A percentile compares a stretch with the other conserved stretches of the same genome.
These are phyloP conservation scores for Phacellophora camtschatica DNA, from an alignment of 30 jellyfish, hydroid and myxozoan genomes.

Conservation along the genomic window DNA sequence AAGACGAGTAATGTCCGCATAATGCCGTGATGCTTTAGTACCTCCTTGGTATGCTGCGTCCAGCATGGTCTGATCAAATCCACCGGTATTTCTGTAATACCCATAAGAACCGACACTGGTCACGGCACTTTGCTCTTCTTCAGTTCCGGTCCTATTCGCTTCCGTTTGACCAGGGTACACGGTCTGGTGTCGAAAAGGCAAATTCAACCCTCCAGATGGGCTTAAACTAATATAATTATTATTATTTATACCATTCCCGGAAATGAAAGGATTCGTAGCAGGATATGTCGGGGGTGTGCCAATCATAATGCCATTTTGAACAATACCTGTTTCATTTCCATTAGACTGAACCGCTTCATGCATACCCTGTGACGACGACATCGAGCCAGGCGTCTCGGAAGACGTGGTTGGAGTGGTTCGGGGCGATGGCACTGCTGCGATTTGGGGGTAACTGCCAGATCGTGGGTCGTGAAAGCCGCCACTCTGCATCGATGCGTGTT, in stretches of 20 bases:
- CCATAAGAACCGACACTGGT: slow-evolving; percentile 74
- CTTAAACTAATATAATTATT: slow-evolving; percentile 87
- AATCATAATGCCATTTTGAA: slow-evolving; percentile 70
- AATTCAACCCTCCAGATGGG: slow-evolving; percentile 88
- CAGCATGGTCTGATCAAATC: slow-evolving; percentile 57
- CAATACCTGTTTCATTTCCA: slow-evolving; percentile 58
- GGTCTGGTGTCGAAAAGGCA: slow-evolving; percentile 89
- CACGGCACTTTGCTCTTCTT: slow-evolving; percentile 66
- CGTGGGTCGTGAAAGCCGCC: slow-evolving; percentile 91
- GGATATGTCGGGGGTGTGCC: slow-evolving; percentile 77
- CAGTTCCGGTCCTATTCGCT: slow-evolving; percentile 46
- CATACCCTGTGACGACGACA: slow-evolving; percentile 64
- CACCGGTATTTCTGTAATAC: slow-evolving; percentile 76
- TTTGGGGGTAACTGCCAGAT: slow-evolving; percentile 46
- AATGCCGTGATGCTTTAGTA: slow-evolving; percentile 12
- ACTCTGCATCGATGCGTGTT: slow-evolving; percentile 46
- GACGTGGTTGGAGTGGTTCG: slow-evolving; percentile 69
- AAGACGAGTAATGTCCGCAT: slow-evolving; percentile 74
- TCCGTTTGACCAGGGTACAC: slow-evolving; percentile 71
- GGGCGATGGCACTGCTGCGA: slow-evolving; percentile 75
- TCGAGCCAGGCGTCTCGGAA: slow-evolving; percentile 75
- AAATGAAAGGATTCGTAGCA: slow-evolving; percentile 67
- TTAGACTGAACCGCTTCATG: slow-evolving; percentile 55
- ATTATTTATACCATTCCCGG: slow-evolving; percentile 75
- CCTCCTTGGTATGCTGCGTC: slow-evolving; percentile 47